A percentile compares a stretch with the other conserved stretches of the same genome.
These are phyloP conservation scores for Dolomedes plantarius DNA, from an alignment of 2,888 invertebrate genomes.

Conservation along the genomic window DNA sequence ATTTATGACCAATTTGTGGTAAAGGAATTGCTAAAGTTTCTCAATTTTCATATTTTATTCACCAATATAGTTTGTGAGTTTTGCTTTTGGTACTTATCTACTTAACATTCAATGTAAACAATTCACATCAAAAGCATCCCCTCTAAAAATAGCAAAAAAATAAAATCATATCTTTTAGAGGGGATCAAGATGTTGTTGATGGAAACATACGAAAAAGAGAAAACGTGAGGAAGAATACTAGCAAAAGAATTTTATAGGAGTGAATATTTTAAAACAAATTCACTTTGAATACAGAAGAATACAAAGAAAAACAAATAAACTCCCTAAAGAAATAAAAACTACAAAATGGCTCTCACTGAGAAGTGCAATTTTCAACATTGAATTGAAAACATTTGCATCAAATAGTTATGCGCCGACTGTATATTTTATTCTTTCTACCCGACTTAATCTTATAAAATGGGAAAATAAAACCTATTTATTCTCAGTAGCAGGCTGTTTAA, in stretches of 20 bases:
- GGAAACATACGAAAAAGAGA: no score
- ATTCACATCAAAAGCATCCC: no score
- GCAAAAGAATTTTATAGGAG: background rate
- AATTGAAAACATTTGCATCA: background rate
- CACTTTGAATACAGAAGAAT: background rate
- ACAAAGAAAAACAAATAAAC: constrained; percentile 4
- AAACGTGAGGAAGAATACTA: background rate
- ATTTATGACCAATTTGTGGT: no score
- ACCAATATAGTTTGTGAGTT: no score
- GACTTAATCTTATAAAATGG: background rate
- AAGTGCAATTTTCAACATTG: background rate
- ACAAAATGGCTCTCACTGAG: background rate
- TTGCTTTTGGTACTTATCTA: no score
- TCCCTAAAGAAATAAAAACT: background rate
- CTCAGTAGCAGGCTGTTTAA: background rate
- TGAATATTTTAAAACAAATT: background rate
- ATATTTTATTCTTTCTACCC: background rate
- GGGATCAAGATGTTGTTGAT: no score
- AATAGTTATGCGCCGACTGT: background rate
- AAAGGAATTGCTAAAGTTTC: no score
- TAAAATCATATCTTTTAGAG: no score
- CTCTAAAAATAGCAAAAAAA: no score
- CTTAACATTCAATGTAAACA: no score
- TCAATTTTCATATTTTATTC: no score
- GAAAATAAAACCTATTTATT: background rate